Base-by-base conservation (phyloP, 2,113 vertebrate genomes). In the Rutilus rutilus region DNA sequence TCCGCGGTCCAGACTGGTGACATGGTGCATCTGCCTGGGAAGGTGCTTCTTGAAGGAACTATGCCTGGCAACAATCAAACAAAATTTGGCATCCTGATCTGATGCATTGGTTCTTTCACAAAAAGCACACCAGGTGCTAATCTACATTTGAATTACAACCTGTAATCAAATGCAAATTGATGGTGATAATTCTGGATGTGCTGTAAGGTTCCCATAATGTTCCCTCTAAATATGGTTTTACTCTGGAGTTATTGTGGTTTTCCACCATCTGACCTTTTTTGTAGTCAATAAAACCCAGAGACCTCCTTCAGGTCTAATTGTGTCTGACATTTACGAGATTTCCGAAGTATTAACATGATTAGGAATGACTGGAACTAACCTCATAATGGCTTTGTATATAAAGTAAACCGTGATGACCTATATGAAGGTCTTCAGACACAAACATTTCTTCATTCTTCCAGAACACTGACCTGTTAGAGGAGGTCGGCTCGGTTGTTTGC, bases 401-500 rank as follows among this genome's bases (percentile, higher is more conserved):
- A 33, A 74, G 82, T 39, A 74, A 83, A 83, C 23, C 23, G 4
- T 8, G 23, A 57, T 83, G 82, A 73, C 67, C 82, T 59, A 73
- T 42, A 59, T 25, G 33, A 71, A 82, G 64, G 64, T 73, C 81
- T 71, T 45, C 5, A 71, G 65, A 79, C 5, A 36, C 25, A 83
- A 73, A 54, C 14, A 83, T 71, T 54, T 82, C 80, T 52, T 82
- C 11, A 71, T 73, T 83, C 65, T 73, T 83, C 82, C 82, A 74
- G 82, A 74, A 86, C 57, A 39, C 83, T 93, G 73, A 97, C 96
- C 96, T 96, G 92, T 94, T 96, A 10, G 96, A 97, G 0, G 96
- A 97, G 0, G 96, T 92, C 0, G 96, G 96, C 89, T 97, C 96
- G 0, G 96, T 97, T 2, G 95, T 95, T 86, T 97, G 96, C 36